Percentiles rank a stretch among this genome's conserved stretches.
Evolutionary conservation across 2,113 vertebrate genomes (phyloP).

Genomic region (Triplophysa siluroides): DNA sequence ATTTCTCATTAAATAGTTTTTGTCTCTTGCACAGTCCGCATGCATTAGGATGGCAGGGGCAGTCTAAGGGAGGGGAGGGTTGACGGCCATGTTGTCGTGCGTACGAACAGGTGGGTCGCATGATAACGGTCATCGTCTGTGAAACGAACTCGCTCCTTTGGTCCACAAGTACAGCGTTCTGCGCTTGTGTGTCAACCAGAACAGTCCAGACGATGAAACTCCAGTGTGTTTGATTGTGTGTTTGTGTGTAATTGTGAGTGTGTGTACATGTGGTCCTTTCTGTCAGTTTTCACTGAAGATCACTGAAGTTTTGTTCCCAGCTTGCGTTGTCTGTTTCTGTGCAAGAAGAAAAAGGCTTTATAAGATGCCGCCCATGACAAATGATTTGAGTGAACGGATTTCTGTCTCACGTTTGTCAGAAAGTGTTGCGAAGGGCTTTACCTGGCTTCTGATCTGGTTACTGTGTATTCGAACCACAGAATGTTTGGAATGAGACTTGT

Average conservation of each 20-base stretch:
- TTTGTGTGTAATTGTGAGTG: slow-evolving; percentile 66
- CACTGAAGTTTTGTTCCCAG: slow-evolving; percentile 97
- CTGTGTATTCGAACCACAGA: slow-evolving; percentile 98
- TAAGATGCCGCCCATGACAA: no score
- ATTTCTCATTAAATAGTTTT: slow-evolving; percentile 78
- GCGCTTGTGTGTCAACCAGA: slow-evolving; percentile 72
- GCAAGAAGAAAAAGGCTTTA: neutral
- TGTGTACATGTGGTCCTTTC: slow-evolving; percentile 59
- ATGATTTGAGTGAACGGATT: no score
- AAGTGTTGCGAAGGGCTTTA: slow-evolving; percentile 60
- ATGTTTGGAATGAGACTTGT: slow-evolving; percentile 99
- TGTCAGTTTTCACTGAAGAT: slow-evolving; percentile 66
- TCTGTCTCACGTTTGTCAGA: neutral
- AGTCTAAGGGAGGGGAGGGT: slow-evolving; percentile 76
- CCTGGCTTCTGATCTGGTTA: slow-evolving; percentile 98
- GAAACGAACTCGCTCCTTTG: slow-evolving; percentile 67
- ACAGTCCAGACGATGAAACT: slow-evolving; percentile 76
- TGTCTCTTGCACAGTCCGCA: slow-evolving; percentile 79
- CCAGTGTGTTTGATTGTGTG: slow-evolving; percentile 73
- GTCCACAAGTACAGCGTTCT: slow-evolving; percentile 81
- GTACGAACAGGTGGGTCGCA: slow-evolving; percentile 58
- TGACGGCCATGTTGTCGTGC: slow-evolving; percentile 58
- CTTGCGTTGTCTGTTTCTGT: slow-evolving; percentile 98
- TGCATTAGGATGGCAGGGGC: slow-evolving; percentile 82
- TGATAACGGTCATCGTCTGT: slow-evolving; percentile 50